A percentile compares a stretch with the other conserved stretches of the same genome.
Evolutionary conservation across 2,797 vertebrate genomes (phyloP).

Genomic region (Phrynocephalus forsythii): DNA sequence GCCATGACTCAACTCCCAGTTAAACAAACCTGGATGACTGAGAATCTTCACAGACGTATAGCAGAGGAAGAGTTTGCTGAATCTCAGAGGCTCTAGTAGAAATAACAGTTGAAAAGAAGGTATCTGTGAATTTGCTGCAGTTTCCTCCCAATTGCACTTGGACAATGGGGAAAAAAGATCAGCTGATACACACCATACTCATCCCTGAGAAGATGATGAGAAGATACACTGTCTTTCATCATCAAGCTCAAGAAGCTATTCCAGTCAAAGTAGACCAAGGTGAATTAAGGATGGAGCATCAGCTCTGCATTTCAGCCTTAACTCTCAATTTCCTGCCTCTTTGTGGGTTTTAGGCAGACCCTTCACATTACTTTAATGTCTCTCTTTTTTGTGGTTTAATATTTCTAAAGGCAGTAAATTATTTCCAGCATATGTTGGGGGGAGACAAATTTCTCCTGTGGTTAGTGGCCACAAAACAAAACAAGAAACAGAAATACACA

Average conservation of each 20-base stretch:
- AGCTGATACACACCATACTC: conserved; percentile 24
- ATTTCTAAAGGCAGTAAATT: conserved; percentile 83
- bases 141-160: conserved; percentile 5
- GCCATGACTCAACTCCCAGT: too few species aligned
- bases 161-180: background rate
- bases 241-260: conserved; percentile 23
- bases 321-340: conserved; percentile 79
- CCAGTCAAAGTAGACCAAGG: conserved; percentile 42
- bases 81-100: background rate
- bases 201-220: conserved; percentile 18
- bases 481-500: conserved; percentile 80
- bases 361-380: conserved; percentile 77
- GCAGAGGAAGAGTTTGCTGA: background rate
- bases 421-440: conserved; percentile 79
- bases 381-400: conserved; percentile 78
- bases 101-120: background rate
- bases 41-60: too few species aligned
- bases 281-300: conserved; percentile 64
- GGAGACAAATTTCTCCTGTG: conserved; percentile 83
- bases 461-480: conserved; percentile 82
- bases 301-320: conserved; percentile 71
- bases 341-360: conserved; percentile 74
- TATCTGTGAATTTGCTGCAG: background rate
- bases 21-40: too few species aligned
- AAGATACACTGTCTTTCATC: conserved; percentile 43